Base-by-base conservation (phyloP, 1,140 invertebrate genomes). In the Sycophila sp. region DNA sequence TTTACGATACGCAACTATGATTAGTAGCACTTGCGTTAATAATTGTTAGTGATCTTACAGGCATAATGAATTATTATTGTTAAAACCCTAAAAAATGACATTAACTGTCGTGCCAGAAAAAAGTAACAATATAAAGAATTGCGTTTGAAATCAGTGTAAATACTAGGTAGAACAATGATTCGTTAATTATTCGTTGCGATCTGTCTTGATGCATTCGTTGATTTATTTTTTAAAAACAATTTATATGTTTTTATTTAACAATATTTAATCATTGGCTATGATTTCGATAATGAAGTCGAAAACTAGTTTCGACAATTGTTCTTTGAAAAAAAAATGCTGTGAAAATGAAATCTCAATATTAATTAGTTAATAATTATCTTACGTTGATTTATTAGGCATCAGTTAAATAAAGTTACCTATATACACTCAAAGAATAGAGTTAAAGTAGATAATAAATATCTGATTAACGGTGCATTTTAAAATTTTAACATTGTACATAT, bases 111-210 rank as follows among this genome's bases (percentile, higher is more conserved):
- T 64, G 42, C 30, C 24, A 42, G n/a, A 38, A 64, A 8, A 47
- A 55, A 71, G 56, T 17, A 19, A 56, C 1, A 26, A 42, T 53
- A 38, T 32, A 10, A 45, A 40, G 28, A 36, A 38, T 38, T 45
- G 22, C 36, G 66, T 40, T 65, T 60, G 24, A 65, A 36, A 36
- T 22, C 2, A 34, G 6, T 70, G 60, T 70, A 70, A 1, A 70
- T 64, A 70, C 56, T 70, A 70, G 68, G 28, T 70, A 69, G 67
- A 69, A 17, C 45, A 70, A 58, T 70, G n/a, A 70, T 63, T 64
- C 3, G 49, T 49, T 2, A 47, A 19, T 8, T 60, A 53, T n/a
- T 10, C 32, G 56, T 53, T 53, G 22, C 11, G 22, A 26, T 32
- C 19, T 38, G 51, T n/a, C 30, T 6, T 15, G 10, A 11, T 22